phyloP scores from a whole-genome alignment of 2,797 vertebrate genomes.

The Falco biarmicus region DNA sequence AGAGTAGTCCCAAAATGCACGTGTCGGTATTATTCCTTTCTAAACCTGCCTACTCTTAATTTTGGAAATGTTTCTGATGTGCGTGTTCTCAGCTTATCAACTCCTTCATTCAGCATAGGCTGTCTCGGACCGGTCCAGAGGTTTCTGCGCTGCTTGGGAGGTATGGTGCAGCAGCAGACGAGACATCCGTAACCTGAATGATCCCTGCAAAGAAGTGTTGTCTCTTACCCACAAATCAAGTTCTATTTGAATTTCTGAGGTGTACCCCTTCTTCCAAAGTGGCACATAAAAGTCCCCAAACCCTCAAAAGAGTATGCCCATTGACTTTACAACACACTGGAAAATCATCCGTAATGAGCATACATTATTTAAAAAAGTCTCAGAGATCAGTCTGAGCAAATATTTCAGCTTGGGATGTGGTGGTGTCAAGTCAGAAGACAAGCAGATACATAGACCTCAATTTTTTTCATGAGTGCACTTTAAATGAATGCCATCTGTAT shows the following conservation, averaged over 20 bases:
- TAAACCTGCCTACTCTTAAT: neutral
- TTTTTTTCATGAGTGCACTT: neutral
- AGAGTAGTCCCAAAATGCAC: neutral
- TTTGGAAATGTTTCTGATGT: neutral
- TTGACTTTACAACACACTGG: neutral
- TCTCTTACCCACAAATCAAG: neutral
- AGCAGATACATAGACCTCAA: neutral
- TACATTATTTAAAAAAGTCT: neutral
- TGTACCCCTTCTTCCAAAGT: neutral
- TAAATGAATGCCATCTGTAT: neutral
- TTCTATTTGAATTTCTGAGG: neutral
- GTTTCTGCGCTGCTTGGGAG: fast-evolving
- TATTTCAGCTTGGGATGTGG: neutral
- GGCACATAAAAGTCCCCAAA: neutral
- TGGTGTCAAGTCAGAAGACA: neutral
- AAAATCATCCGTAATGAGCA: neutral
- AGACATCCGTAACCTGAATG: neutral
- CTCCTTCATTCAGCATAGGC: neutral
- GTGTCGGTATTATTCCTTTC: neutral
- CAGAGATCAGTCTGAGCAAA: neutral
- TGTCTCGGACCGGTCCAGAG: fast-evolving
- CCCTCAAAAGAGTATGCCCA: neutral
- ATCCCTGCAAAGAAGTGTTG: neutral
- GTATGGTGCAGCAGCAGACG: neutral
- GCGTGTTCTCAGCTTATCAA: neutral